These are phyloP conservation scores for Centropristis striata DNA, from an alignment of 2,113 vertebrate genomes.

Conservation along the genomic window DNA sequence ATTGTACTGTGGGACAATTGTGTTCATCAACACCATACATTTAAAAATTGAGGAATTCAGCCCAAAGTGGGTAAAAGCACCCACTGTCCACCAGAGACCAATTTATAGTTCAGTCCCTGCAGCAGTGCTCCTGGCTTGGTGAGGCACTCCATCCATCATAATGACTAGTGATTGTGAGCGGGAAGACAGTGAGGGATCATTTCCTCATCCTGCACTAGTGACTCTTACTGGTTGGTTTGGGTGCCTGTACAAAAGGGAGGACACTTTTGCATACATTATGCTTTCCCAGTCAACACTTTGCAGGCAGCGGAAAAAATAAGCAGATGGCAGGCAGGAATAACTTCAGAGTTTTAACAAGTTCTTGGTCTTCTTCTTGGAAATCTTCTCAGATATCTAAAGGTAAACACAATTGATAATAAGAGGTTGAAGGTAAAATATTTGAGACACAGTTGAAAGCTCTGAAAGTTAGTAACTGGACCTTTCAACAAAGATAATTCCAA, in stretches of 20 bases:
- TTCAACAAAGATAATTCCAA: not conserved
- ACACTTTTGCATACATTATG: fast-evolving
- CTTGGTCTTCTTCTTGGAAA: no score
- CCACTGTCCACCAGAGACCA: conserved; percentile 63
- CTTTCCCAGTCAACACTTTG: not conserved
- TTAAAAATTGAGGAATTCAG: conserved; percentile 56
- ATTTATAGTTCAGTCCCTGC: conserved; percentile 68
- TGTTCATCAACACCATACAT: conserved; percentile 52
- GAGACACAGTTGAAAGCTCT: not conserved
- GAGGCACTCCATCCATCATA: conserved; percentile 64
- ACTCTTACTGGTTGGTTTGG: conserved; percentile 30
- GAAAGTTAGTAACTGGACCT: not conserved
- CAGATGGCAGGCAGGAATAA: not conserved
- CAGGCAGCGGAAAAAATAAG: not conserved
- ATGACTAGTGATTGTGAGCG: conserved; percentile 51
- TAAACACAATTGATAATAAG: no score
- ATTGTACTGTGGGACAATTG: conserved; percentile 37
- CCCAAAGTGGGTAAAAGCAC: conserved; percentile 49
- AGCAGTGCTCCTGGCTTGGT: conserved; percentile 67
- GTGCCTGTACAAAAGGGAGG: not conserved
- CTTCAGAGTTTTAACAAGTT: not conserved
- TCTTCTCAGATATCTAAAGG: no score
- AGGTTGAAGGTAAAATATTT: not conserved
- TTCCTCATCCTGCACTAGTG: conserved; percentile 15
- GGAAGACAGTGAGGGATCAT: conserved; percentile 45